These are phyloP conservation scores for Cydia pomonella DNA, from an alignment of 1,140 invertebrate genomes.

Conservation along the genomic window DNA sequence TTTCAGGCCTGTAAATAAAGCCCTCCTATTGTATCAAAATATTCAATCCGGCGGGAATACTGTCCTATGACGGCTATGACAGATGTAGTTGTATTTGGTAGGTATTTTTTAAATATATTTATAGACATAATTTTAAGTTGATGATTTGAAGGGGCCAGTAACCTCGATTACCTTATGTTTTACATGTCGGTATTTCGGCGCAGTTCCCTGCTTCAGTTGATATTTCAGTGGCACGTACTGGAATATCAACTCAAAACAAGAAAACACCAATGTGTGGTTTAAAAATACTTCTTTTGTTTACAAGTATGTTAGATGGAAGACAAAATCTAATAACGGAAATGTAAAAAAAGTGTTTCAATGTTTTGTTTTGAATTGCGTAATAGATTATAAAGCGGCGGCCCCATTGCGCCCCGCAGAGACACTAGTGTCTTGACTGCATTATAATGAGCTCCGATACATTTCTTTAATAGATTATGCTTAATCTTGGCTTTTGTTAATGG, in stretches of 20 bases:
- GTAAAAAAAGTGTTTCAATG: constrained; percentile 48
- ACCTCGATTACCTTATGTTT: constrained; percentile 13
- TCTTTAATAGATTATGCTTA: constrained; percentile 36
- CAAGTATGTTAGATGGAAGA: neutral
- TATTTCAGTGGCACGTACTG: neutral
- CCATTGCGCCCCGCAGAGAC: constrained; percentile 40
- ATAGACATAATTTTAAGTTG: neutral
- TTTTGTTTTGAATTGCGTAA: constrained; percentile 52
- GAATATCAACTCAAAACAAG: constrained; percentile 14
- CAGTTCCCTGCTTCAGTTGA: neutral
- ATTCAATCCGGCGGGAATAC: too few relatives aligned
- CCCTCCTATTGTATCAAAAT: too few relatives aligned
- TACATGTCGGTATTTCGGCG: neutral
- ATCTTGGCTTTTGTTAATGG: constrained; percentile 30
- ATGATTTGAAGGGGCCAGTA: neutral
- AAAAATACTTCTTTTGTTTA: neutral
- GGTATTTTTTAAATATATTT: too few relatives aligned
- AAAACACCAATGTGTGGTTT: neutral
- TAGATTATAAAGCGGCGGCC: constrained; percentile 48
- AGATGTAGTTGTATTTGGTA: too few relatives aligned
- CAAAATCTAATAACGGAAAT: constrained; percentile 44
- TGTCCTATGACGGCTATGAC: too few relatives aligned
- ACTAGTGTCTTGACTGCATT: constrained; percentile 48
- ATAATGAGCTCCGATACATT: constrained; percentile 48
- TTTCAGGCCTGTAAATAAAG: too few relatives aligned